These are phyloP conservation scores for Macaria notata DNA, from an alignment of 2,888 invertebrate genomes.

Conservation along the genomic window DNA sequence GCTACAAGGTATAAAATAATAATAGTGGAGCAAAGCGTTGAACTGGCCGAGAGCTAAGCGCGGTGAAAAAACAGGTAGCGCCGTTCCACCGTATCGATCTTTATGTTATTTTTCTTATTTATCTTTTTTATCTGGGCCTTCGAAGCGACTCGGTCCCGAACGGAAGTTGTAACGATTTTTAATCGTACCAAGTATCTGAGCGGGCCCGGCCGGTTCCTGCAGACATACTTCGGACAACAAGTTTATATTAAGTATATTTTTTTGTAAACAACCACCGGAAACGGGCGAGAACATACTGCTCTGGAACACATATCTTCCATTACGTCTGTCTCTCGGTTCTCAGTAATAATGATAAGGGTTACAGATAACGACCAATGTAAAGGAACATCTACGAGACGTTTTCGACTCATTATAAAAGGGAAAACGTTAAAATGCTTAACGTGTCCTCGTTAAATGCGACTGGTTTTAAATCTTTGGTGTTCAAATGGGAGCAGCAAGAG, in stretches of 20 bases:
- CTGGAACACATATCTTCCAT: conserved; percentile 78
- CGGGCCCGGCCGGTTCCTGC: conserved; percentile 62
- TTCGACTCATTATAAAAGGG: conserved; percentile 35
- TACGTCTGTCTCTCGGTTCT: conserved; percentile 68
- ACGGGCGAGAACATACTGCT: conserved; percentile 66
- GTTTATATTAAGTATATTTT: conserved; percentile 66
- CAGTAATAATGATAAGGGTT: conserved; percentile 67
- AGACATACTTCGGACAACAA: conserved; percentile 62
- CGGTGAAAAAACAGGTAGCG: conserved; percentile 78
- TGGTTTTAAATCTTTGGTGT: conserved; percentile 21
- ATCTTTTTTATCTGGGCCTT: conserved; percentile 76
- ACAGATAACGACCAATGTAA: conserved; percentile 58
- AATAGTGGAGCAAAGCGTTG: conserved; percentile 38
- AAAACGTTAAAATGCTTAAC: conserved; percentile 31
- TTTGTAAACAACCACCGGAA: conserved; percentile 80
- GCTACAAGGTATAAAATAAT: conserved; percentile 8
- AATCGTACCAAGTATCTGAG: conserved; percentile 76
- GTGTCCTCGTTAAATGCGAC: conserved; percentile 22
- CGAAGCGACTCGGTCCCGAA: conserved; percentile 68
- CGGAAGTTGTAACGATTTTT: conserved; percentile 82
- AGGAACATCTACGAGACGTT: conserved; percentile 47
- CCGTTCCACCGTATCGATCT: conserved; percentile 78
- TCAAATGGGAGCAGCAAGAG: conserved; percentile 7
- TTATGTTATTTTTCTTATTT: conserved; percentile 78
- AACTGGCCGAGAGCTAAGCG: conserved; percentile 57